Percentiles rank a stretch among this genome's conserved stretches.
Conservation (phyloP, 1,140 invertebrate genomes). For the Drosophila biarmipes region DNA sequence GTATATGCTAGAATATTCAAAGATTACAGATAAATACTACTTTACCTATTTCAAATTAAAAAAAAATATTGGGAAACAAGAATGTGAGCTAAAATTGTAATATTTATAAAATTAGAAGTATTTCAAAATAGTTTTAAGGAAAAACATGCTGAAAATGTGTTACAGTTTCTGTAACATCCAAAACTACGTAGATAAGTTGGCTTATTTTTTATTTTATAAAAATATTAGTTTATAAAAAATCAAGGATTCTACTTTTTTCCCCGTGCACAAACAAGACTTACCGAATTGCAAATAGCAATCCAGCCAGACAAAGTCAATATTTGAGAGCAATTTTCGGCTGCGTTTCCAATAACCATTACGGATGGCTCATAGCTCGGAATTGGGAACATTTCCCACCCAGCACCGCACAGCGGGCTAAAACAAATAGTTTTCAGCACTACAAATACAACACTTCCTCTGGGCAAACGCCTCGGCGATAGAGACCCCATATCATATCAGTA, state of each 20-base stretch:
- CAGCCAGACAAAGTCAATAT: conserved; percentile 58
- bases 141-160: too few relatives aligned
- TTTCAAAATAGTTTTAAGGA: too few relatives aligned
- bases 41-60: too few relatives aligned
- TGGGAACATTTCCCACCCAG: conserved; percentile 65
- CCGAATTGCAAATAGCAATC: conserved; percentile 2
- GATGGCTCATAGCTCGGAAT: conserved; percentile 43
- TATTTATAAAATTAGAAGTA: too few relatives aligned
- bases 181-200: too few relatives aligned
- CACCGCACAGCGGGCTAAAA: conserved; percentile 72
- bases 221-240: not conserved
- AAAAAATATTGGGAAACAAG: too few relatives aligned
- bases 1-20: too few relatives aligned
- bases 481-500: conserved; percentile 34
- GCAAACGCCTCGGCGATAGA: conserved; percentile 24
- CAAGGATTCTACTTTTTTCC: not conserved
- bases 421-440: conserved; percentile 76
- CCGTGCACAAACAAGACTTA: not conserved
- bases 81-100: too few relatives aligned
- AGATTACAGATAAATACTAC: too few relatives aligned
- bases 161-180: too few relatives aligned
- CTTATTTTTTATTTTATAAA: too few relatives aligned
- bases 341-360: conserved; percentile 78
- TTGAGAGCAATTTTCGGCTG: conserved; percentile 61
- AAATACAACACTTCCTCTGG: conserved; percentile 74